phyloP scores from a whole-genome alignment of 1,140 invertebrate species.

The Sesamia nonagrioides region DNA sequence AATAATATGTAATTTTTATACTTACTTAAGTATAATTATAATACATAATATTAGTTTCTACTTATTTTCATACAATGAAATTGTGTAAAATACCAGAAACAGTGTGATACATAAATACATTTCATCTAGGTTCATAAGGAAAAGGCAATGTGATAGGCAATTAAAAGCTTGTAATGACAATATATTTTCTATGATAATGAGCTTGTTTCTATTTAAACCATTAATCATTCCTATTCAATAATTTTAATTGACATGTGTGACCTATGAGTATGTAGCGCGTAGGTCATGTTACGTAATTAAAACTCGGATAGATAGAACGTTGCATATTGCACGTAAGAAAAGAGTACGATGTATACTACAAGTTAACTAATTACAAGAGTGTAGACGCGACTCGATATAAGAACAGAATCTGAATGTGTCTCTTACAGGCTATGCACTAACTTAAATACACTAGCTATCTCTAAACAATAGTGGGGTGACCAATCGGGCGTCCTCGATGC shows the following conservation, averaged over 20 bases:
- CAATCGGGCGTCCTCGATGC: too few species aligned
- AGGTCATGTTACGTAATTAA: too few species aligned
- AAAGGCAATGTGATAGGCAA: conserved; percentile 12
- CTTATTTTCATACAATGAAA: conserved; percentile 20
- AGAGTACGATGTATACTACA: too few species aligned
- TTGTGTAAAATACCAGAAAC: conserved; percentile 3
- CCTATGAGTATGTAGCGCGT: neutral
- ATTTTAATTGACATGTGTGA: neutral
- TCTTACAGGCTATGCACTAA: too few species aligned
- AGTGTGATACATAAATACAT: conserved; percentile 26
- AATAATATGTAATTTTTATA: neutral
- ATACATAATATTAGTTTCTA: conserved; percentile 2
- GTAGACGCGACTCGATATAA: too few species aligned
- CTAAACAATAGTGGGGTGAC: too few species aligned
- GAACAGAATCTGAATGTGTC: too few species aligned
- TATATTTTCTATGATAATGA: conserved; percentile 3
- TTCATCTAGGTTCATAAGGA: conserved; percentile 29
- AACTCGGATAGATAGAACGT: too few species aligned
- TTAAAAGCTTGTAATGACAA: conserved; percentile 20
- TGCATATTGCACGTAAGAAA: too few species aligned
- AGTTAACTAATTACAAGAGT: too few species aligned
- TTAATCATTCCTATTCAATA: neutral
- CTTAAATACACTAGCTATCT: too few species aligned
- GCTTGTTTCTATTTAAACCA: conserved; percentile 3
- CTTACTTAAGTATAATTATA: neutral